These are phyloP conservation scores for Protosalanx chinensis DNA, from an alignment of 2,797 vertebrate genomes.

Conservation along the genomic window DNA sequence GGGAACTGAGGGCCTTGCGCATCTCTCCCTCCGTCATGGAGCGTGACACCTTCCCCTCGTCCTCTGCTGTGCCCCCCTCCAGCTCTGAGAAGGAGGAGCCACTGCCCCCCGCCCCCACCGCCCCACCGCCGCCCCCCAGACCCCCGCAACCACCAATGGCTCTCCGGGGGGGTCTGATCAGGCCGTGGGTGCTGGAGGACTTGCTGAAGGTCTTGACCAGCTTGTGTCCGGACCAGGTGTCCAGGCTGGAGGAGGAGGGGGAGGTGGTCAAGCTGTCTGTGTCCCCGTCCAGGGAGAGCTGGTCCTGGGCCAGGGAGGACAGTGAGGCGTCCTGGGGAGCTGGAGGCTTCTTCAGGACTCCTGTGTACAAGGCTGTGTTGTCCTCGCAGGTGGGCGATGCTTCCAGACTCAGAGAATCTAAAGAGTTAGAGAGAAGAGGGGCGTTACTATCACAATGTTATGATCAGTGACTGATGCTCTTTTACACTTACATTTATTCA, in stretches of 20 bases:
- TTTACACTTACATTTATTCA: too few relatives aligned
- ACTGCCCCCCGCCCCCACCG: constrained; percentile 74
- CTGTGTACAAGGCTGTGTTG: constrained; percentile 86
- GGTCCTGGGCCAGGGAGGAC: constrained; percentile 78
- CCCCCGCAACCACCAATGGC: constrained; percentile 49
- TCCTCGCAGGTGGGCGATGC: constrained; percentile 79
- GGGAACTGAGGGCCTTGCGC: constrained; percentile 86
- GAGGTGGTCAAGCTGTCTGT: constrained; percentile 84
- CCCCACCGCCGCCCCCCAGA: constrained; percentile 64
- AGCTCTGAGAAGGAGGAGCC: constrained; percentile 85
- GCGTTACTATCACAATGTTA: background rate
- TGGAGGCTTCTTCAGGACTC: constrained; percentile 87
- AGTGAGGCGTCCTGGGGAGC: constrained; percentile 72
- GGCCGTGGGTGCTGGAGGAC: constrained; percentile 82
- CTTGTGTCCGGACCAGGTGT: constrained; percentile 89
- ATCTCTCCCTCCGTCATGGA: constrained; percentile 91
- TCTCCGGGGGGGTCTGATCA: constrained; percentile 92
- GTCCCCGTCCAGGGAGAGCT: constrained; percentile 80
- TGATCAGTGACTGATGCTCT: too few relatives aligned
- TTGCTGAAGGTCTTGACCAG: constrained; percentile 90
- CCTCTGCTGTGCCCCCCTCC: constrained; percentile 78
- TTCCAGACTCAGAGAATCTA: constrained; percentile 81
- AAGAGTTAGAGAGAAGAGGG: background rate
- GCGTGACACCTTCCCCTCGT: constrained; percentile 85
- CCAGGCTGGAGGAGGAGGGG: constrained; percentile 88